These are phyloP conservation scores for Cyrtonyx montezumae DNA, from an alignment of 2,113 vertebrate species.

Conservation along the genomic window DNA sequence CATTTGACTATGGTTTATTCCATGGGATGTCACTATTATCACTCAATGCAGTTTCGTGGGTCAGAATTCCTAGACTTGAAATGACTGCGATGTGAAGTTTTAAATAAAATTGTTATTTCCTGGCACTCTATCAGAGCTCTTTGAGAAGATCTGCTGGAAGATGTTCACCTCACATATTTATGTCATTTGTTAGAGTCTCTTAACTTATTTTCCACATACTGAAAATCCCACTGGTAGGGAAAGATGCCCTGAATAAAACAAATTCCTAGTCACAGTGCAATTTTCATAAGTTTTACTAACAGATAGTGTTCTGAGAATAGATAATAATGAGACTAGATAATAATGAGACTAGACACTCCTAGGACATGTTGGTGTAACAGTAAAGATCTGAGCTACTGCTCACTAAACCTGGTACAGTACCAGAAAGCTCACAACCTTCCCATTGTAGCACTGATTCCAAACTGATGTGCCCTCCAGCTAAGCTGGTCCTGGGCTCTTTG, in stretches of 20 bases:
- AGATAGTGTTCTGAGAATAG: not conserved
- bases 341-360: not conserved
- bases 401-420: not conserved
- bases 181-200: not conserved
- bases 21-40: not conserved
- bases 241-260: not conserved
- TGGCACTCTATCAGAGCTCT: not conserved
- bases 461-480: not conserved
- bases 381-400: not conserved
- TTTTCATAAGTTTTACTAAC: not conserved
- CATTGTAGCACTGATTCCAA: not conserved
- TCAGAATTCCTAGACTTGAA: not conserved
- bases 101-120: not conserved
- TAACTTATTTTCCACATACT: not conserved
- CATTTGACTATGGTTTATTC: not conserved
- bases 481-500: not conserved
- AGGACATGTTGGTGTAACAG: not conserved
- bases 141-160: not conserved
- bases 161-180: not conserved
- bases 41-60: not conserved
- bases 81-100: not conserved
- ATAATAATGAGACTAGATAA: not conserved
- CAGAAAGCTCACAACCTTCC: not conserved
- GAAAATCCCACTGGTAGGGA: not conserved
- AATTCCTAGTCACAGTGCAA: not conserved